Conservation (phyloP, 2,797 vertebrate species). For the Menidia menidia region DNA sequence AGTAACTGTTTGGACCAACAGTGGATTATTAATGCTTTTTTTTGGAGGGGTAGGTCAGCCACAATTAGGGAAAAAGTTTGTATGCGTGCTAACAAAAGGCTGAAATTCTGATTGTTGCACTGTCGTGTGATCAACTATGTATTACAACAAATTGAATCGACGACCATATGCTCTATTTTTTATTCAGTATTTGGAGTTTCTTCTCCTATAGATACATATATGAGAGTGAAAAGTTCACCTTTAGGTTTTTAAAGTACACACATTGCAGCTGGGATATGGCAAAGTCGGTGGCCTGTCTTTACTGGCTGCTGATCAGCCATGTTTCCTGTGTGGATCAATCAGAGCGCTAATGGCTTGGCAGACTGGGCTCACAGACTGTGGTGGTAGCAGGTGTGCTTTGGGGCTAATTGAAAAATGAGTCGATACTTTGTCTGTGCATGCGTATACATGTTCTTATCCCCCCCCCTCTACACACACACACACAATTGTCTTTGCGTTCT, state of each 20-base stretch:
- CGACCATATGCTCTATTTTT: neutral
- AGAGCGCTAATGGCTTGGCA: slow-evolving; percentile 80
- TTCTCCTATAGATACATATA: neutral
- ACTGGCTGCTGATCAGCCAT: slow-evolving; percentile 65
- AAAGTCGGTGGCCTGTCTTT: slow-evolving; percentile 47
- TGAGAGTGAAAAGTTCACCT: slow-evolving; percentile 9
- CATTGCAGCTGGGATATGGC: slow-evolving; percentile 27
- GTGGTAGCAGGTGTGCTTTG: slow-evolving; percentile 82
- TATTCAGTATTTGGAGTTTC: neutral
- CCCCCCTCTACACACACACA: neutral
- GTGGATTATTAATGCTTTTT: slow-evolving; percentile 14
- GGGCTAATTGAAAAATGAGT: slow-evolving; percentile 85
- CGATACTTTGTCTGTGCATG: slow-evolving; percentile 66
- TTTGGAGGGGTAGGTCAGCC: neutral
- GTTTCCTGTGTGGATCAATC: slow-evolving; percentile 83
- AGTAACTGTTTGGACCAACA: slow-evolving; percentile 23
- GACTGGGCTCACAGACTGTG: slow-evolving; percentile 65
- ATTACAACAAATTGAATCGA: slow-evolving; percentile 15
- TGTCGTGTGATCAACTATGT: neutral
- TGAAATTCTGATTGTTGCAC: neutral
- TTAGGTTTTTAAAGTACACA: slow-evolving; percentile 15
- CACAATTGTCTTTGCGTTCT: slow-evolving; percentile 56
- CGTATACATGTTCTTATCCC: neutral
- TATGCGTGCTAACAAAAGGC: neutral
- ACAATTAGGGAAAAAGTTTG: slow-evolving; percentile 18